These are phyloP conservation scores for Beris chalybata DNA, from an alignment of 2,888 invertebrate genomes.

Conservation along the genomic window DNA sequence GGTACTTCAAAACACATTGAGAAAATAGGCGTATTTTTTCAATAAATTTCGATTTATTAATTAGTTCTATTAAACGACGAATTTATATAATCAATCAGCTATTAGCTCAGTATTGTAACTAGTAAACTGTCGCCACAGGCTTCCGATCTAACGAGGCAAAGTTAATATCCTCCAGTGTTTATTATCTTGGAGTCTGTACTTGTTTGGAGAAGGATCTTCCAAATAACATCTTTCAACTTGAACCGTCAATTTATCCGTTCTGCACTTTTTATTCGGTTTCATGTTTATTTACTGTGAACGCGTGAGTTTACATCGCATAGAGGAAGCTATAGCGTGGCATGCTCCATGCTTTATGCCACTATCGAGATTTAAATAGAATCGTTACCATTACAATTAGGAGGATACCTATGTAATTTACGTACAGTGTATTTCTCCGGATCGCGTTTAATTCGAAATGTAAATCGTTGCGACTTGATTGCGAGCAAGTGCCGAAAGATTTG, in stretches of 20 bases:
- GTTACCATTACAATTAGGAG: neutral
- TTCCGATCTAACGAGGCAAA: neutral
- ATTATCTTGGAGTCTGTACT: slow-evolving; percentile 39
- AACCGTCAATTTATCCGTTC: slow-evolving; percentile 19
- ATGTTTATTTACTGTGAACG: slow-evolving; percentile 26
- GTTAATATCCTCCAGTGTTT: slow-evolving; percentile 37
- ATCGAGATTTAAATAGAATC: neutral
- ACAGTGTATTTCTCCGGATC: neutral
- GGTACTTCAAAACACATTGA: too few species aligned
- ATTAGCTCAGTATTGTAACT: too few species aligned
- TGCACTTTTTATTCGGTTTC: neutral
- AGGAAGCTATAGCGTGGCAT: slow-evolving; percentile 16
- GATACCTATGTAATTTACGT: neutral
- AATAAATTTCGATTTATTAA: too few species aligned
- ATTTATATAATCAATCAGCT: too few species aligned
- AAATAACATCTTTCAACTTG: slow-evolving; percentile 38
- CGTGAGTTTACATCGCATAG: slow-evolving; percentile 23
- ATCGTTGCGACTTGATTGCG: neutral
- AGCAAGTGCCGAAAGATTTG: slow-evolving; percentile 1
- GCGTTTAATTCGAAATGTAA: neutral
- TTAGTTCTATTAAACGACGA: too few species aligned
- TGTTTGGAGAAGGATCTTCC: slow-evolving; percentile 40
- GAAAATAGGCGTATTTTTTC: too few species aligned
- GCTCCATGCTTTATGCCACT: neutral
- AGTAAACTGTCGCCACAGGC: too few species aligned